Percentiles rank a stretch among this genome's conserved stretches.
phyloP scores from a whole-genome alignment of 2,113 vertebrate species.

The Ophiodon elongatus region DNA sequence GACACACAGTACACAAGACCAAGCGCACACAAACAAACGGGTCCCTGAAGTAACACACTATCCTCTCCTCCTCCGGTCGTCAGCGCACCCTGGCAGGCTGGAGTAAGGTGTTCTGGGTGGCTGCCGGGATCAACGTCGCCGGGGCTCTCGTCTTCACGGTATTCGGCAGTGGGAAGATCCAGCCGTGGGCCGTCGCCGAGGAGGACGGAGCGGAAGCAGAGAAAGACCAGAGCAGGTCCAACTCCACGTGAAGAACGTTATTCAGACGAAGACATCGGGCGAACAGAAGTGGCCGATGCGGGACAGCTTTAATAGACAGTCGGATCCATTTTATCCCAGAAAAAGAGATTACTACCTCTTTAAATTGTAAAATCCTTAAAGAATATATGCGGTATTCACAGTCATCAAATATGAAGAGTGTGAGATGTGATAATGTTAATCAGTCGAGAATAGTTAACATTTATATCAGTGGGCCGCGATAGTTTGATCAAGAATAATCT shows the following conservation, averaged over 20 bases:
- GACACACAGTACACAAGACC: not conserved
- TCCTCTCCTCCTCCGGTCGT: conserved; percentile 12
- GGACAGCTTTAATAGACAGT: not conserved
- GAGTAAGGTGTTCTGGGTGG: conserved; percentile 82
- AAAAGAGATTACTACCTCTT: not conserved
- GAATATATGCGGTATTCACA: not conserved
- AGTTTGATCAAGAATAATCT: not conserved
- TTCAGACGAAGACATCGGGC: not conserved
- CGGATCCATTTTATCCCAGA: not conserved
- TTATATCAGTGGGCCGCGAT: not conserved
- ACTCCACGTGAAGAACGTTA: conserved; percentile 15
- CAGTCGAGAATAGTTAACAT: not conserved
- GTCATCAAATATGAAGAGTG: not conserved
- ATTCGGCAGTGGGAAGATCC: conserved; percentile 80
- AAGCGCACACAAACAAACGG: not conserved
- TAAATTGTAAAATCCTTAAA: not conserved
- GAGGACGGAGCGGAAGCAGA: conserved; percentile 62
- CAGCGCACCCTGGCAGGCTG: conserved; percentile 83
- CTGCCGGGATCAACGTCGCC: conserved; percentile 72
- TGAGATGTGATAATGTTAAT: not conserved
- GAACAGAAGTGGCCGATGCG: not conserved
- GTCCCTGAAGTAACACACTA: not conserved
- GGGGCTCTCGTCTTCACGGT: conserved; percentile 78
- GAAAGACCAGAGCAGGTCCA: conserved; percentile 27
- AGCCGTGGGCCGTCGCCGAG: conserved; percentile 81